A percentile compares a stretch with the other conserved stretches of the same genome.
These are phyloP conservation scores for Eulemur rubriventer DNA, from an alignment of 2,797 vertebrate species.

Conservation along the genomic window DNA sequence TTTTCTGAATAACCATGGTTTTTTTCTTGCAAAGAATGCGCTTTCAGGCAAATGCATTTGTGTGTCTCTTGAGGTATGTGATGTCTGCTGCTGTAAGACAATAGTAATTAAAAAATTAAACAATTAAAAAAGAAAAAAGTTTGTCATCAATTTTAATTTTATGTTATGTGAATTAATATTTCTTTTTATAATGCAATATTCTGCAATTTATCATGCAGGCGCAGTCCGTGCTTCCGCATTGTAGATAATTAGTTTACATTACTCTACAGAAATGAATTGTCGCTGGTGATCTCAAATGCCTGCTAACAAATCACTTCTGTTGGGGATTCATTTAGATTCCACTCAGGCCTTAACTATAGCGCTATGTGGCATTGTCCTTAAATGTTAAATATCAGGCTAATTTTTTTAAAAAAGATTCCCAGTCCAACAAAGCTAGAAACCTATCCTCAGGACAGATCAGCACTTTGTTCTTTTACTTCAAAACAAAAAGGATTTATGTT, in stretches of 20 bases:
- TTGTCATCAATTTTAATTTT: slow-evolving; percentile 82
- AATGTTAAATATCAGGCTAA: slow-evolving; percentile 59
- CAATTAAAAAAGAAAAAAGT: slow-evolving; percentile 82
- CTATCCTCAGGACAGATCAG: slow-evolving; percentile 6
- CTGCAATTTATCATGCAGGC: slow-evolving; percentile 72
- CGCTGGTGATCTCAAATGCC: slow-evolving; percentile 72
- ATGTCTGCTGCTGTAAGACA: slow-evolving; percentile 80
- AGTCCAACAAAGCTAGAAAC: background rate
- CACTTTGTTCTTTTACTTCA: background rate
- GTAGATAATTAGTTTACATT: slow-evolving; percentile 83
- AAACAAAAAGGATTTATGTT: background rate
- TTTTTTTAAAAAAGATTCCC: slow-evolving; percentile 33
- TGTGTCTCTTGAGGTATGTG: slow-evolving; percentile 78
- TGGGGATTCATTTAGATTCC: slow-evolving; percentile 66
- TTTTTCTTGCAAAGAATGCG: slow-evolving; percentile 80
- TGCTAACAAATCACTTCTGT: slow-evolving; percentile 78
- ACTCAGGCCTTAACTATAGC: slow-evolving; percentile 29
- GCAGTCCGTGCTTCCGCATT: slow-evolving; percentile 60
- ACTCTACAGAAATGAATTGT: slow-evolving; percentile 83
- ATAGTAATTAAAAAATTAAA: slow-evolving; percentile 83
- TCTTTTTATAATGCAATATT: slow-evolving; percentile 78
- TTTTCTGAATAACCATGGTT: slow-evolving; percentile 77
- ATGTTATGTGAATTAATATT: slow-evolving; percentile 79
- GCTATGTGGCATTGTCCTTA: slow-evolving; percentile 5
- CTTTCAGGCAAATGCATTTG: slow-evolving; percentile 84